phyloP scores from a whole-genome alignment of 30 jellyfish, hydroid and myxozoan genomes.

The Chrysaora quinquecirrha region DNA sequence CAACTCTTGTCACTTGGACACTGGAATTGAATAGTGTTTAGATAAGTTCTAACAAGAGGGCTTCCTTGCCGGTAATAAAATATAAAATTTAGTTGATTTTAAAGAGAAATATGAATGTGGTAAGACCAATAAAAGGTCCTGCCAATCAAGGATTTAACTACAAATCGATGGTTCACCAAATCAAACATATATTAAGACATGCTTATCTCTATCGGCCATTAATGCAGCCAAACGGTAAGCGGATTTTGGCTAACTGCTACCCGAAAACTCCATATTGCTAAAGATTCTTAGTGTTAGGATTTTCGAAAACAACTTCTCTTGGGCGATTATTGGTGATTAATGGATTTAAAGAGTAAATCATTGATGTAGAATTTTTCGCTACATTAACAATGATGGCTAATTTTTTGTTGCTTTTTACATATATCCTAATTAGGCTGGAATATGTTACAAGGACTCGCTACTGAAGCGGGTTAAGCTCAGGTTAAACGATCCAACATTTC shows the following conservation, averaged over 20 bases:
- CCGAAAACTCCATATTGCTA: slow-evolving; percentile 46
- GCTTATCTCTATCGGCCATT: slow-evolving; percentile 70
- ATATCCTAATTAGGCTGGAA: no score
- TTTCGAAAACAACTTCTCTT: slow-evolving; percentile 33
- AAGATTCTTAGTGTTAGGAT: slow-evolving; percentile 63
- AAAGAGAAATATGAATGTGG: slow-evolving; percentile 65
- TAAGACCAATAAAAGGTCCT: slow-evolving; percentile 60
- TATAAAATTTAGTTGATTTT: no score
- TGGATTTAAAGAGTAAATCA: slow-evolving; percentile 23
- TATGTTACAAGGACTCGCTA: no score
- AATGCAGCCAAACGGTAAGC: slow-evolving; percentile 68
- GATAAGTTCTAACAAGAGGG: no score
- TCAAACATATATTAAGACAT: slow-evolving; percentile 46
- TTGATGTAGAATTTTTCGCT: no score
- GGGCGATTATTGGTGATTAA: slow-evolving; percentile 49
- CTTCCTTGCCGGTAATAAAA: no score
- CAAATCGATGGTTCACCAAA: slow-evolving; percentile 76
- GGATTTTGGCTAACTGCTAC: slow-evolving; percentile 62
- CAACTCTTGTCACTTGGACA: slow-evolving; percentile 99
- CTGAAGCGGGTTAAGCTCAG: no score
- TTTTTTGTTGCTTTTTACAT: no score
- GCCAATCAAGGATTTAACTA: slow-evolving; percentile 77
- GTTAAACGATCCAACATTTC: no score
- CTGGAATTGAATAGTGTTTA: slow-evolving; percentile 50
- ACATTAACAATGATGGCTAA: no score